Percentiles rank a stretch among this genome's conserved stretches.
phyloP scores from a whole-genome alignment of 2,797 vertebrate species.

The Tenualosa ilisha region DNA sequence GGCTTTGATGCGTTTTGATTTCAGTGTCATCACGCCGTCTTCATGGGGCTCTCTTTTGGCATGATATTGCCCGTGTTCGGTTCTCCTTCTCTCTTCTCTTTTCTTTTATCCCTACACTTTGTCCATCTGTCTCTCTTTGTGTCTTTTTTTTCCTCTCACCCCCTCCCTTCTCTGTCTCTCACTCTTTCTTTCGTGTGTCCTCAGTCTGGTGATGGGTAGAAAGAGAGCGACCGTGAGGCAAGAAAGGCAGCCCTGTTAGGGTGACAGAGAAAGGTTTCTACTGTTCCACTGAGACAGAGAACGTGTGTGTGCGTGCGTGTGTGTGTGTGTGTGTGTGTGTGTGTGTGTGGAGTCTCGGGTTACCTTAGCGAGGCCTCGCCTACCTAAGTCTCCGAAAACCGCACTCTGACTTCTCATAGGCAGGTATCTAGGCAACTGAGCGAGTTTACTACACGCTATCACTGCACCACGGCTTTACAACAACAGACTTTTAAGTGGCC shows the following conservation, averaged over 20 bases:
- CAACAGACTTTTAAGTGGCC: conserved; percentile 68
- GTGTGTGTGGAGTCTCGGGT: conserved; percentile 54
- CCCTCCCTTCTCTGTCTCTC: conserved; percentile 22
- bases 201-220: conserved; percentile 58
- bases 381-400: conserved; percentile 58
- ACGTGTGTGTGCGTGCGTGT: background rate
- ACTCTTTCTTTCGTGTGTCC: conserved; percentile 26
- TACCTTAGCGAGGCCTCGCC: conserved; percentile 52
- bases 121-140: conserved; percentile 33
- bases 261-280: conserved; percentile 69
- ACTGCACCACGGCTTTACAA: conserved; percentile 49
- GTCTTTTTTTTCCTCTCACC: conserved; percentile 36
- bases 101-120: background rate
- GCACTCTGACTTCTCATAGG: conserved; percentile 43
- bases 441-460: conserved; percentile 40
- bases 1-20: background rate
- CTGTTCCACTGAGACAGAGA: conserved; percentile 60
- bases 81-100: background rate
- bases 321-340: too few relatives aligned
- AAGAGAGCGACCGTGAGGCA: conserved; percentile 59
- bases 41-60: background rate
- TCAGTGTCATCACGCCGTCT: background rate
- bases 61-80: conserved; percentile 16
- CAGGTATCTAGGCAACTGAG: conserved; percentile 77
- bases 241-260: conserved; percentile 74